A percentile compares a stretch with the other conserved stretches of the same genome.
Conservation (phyloP, 2,888 invertebrate genomes). For the Amiota mariae region DNA sequence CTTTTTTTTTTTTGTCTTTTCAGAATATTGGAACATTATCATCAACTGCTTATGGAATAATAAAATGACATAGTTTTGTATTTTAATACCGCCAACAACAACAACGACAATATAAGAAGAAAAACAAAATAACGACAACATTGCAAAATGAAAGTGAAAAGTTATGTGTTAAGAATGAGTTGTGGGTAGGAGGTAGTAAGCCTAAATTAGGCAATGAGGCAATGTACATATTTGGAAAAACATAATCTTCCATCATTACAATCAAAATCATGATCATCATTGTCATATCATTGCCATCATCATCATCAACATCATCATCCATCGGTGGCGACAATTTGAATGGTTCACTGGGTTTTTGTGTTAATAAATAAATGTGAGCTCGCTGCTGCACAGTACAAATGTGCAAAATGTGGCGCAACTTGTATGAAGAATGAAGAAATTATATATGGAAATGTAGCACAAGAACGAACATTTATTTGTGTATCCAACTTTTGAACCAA, state of each 20-base stretch:
- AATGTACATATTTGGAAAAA: constrained; percentile 21
- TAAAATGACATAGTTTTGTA: background rate
- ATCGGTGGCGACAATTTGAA: constrained; percentile 39
- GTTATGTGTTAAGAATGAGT: no score
- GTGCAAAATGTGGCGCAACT: no score
- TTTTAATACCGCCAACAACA: background rate
- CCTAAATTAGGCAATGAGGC: constrained; percentile 19
- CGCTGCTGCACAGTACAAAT: no score
- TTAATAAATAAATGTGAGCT: constrained; percentile 55
- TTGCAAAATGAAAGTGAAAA: constrained; percentile 4
- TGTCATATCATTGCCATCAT: background rate
- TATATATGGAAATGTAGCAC: constrained; percentile 7
- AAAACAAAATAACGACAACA: no score
- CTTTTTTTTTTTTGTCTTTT: constrained; percentile 10
- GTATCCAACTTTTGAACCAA: no score
- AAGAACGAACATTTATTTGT: background rate
- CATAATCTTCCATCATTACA: no score
- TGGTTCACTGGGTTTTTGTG: constrained; percentile 69
- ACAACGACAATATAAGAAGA: no score
- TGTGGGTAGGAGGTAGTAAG: background rate
- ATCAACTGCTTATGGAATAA: background rate
- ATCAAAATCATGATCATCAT: background rate
- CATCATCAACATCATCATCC: constrained; percentile 6
- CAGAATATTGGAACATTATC: no score
- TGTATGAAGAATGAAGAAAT: no score